Base-by-base conservation (phyloP, 2,888 invertebrate genomes). In the Epirrhoe alternata region DNA sequence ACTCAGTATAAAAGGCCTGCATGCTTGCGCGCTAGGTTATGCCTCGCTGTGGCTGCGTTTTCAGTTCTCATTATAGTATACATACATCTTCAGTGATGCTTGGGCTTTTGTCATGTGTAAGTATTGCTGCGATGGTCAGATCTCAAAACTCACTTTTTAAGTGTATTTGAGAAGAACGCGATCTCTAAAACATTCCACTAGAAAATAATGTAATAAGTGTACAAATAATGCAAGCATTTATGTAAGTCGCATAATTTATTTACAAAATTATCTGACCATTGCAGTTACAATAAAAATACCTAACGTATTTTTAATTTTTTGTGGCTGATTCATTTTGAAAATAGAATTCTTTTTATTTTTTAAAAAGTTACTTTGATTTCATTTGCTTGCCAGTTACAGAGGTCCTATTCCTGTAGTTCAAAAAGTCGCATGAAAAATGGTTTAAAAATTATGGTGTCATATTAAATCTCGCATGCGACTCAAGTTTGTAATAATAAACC, bases 21-120 rank as follows among this genome's bases (percentile, higher is more conserved):
- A 64, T 86, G 88, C 79, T 78, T 93, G 72, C 86, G 90, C 68
- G 88, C 93, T 68, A 77, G 92, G 45, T 77, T 93, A 45, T 92
- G 92, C 76, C 87, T 93, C 53, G 93, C 93, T 68, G 86, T 93
- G 71, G 93, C 93, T 77, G 91, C 93, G 69, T 88, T 93, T 75
- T 93, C 93, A 53, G 82, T 94, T 61, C 83, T 93, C 76, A 81
- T 94, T 73, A 92, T 93, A 85, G 90, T 92, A 78, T 93, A 92
- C 83, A 86, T 93, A 78, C 93, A 93, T 77, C 81, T 93, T 66
- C 92, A 91, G 85, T 93, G 92, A 93, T 86, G 90, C 88, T 86
- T 88, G 85, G 85, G 89, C 90, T 89, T 91, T 84, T 91, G 85
- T 90, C 82, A 86, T 89, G 82, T 86, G 77, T 90, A 85, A 89